These are phyloP conservation scores for Pseudochromis fuscus DNA, from an alignment of 2,797 vertebrate genomes.

Conservation along the genomic window DNA sequence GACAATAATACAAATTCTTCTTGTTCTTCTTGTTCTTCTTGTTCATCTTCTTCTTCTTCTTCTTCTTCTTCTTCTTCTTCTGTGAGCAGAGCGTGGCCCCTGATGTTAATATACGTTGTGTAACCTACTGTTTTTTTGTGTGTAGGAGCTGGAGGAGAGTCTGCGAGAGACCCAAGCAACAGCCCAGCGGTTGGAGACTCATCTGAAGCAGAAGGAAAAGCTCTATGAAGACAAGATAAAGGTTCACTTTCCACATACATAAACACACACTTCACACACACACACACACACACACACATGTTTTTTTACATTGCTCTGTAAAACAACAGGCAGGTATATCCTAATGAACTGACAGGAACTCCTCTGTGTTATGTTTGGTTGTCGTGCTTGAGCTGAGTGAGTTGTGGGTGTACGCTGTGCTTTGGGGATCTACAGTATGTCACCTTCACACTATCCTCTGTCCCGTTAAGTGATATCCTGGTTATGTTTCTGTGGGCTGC, in stretches of 20 bases:
- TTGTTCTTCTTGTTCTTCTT: no score
- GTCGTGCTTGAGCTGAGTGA: not conserved
- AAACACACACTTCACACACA: not conserved
- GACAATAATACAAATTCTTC: no score
- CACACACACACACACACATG: not conserved
- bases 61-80: no score
- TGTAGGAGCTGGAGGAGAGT: slow-evolving; percentile 94
- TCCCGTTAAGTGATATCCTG: slow-evolving; percentile 67
- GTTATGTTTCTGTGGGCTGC: slow-evolving; percentile 72
- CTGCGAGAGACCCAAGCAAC: slow-evolving; percentile 92
- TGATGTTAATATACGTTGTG: not conserved
- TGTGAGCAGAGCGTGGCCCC: not conserved
- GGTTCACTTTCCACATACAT: slow-evolving; percentile 76
- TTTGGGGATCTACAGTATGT: slow-evolving; percentile 43
- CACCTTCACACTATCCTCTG: slow-evolving; percentile 56
- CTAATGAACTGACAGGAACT: slow-evolving; percentile 3
- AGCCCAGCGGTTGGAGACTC: slow-evolving; percentile 92
- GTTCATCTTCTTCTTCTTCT: no score
- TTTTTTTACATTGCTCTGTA: not conserved
- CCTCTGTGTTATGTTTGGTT: slow-evolving; percentile 20
- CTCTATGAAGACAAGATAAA: slow-evolving; percentile 98
- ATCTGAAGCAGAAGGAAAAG: slow-evolving; percentile 96
- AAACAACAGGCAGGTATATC: slow-evolving; percentile 1
- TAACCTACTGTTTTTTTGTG: slow-evolving; percentile 15
- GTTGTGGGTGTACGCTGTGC: slow-evolving; percentile 26